Evolutionary conservation across 1,140 invertebrate species (phyloP).

Genomic region (Bombus affinis): DNA sequence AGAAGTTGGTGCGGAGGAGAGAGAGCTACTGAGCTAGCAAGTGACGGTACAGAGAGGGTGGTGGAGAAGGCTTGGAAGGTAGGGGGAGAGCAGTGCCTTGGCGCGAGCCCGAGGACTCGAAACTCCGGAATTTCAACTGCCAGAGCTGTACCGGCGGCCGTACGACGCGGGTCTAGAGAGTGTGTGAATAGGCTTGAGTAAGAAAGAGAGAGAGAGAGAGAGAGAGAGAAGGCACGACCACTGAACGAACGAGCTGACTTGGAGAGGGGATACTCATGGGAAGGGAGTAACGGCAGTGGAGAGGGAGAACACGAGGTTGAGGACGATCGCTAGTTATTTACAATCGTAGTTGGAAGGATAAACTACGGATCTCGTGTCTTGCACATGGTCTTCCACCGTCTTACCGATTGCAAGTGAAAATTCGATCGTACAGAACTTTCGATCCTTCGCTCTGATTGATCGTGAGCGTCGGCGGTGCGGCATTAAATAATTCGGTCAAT

Average conservation of each 20-base stretch:
- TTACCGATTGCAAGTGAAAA: neutral
- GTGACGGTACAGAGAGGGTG: constrained; percentile 54
- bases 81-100: constrained; percentile 65
- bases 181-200: constrained; percentile 30
- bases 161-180: constrained; percentile 64
- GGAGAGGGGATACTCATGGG: neutral
- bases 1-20: constrained; percentile 29
- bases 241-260: neutral
- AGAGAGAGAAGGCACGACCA: neutral
- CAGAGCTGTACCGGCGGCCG: constrained; percentile 74
- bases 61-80: constrained; percentile 50
- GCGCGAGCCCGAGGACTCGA: constrained; percentile 71
- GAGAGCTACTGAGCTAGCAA: constrained; percentile 38
- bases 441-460: neutral
- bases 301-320: constrained; percentile 29
- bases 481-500: no score
- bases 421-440: neutral
- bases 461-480: neutral
- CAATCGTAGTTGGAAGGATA: constrained; percentile 36
- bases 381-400: neutral
- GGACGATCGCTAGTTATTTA: constrained; percentile 32
- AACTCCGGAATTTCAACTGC: constrained; percentile 74
- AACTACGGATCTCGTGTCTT: constrained; percentile 8
- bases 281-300: neutral
- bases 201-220: neutral